Evolutionary conservation across 2,797 vertebrate species (phyloP).

Genomic region (Coluber constrictor): DNA sequence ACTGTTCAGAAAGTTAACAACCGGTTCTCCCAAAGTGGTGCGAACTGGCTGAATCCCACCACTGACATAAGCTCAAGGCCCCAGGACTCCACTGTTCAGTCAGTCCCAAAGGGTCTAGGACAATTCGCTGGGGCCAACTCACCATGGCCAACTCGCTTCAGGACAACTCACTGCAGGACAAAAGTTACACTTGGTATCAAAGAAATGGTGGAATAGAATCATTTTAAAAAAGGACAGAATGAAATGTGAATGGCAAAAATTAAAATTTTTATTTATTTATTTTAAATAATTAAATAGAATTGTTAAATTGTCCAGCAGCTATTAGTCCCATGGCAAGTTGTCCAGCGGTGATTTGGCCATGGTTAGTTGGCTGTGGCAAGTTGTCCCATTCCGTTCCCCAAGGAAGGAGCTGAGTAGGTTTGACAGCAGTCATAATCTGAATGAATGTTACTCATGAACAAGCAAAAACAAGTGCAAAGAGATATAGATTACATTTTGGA

Average conservation of each 20-base stretch:
- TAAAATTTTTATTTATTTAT: too few relatives aligned
- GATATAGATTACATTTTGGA: neutral
- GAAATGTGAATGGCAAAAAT: neutral
- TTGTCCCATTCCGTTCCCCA: neutral
- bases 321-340: neutral
- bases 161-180: too few relatives aligned
- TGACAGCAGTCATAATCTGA: neutral
- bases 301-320: neutral
- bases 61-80: neutral
- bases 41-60: too few relatives aligned
- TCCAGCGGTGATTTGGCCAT: too few relatives aligned
- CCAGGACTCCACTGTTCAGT: neutral
- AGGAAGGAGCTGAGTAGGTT: neutral
- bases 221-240: neutral
- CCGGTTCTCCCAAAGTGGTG: too few relatives aligned
- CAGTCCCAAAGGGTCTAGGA: neutral
- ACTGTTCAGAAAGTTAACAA: too few relatives aligned
- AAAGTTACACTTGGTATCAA: neutral
- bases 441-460: neutral
- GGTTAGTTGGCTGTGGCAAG: too few relatives aligned
- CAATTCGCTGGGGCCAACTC: too few relatives aligned
- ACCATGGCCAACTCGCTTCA: too few relatives aligned
- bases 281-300: neutral
- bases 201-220: neutral
- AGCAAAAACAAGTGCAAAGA: neutral